These are phyloP conservation scores for Troides helena DNA, from an alignment of 2,888 invertebrate genomes.

Conservation along the genomic window DNA sequence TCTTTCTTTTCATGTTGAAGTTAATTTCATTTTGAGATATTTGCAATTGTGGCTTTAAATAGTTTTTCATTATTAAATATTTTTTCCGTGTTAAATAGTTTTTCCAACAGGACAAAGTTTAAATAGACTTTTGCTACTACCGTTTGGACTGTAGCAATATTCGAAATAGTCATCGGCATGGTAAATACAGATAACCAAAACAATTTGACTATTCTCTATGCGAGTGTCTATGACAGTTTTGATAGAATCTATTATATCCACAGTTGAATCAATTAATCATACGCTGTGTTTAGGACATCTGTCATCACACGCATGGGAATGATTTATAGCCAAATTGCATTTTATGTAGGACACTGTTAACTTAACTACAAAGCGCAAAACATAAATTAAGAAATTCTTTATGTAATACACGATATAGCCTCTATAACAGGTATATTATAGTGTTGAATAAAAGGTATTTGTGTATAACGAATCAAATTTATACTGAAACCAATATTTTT, in stretches of 20 bases:
- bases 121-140: neutral
- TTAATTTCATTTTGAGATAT: no score
- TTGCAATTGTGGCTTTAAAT: neutral
- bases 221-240: slow-evolving; percentile 21
- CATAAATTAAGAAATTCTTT: neutral
- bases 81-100: neutral
- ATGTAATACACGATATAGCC: neutral
- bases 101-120: neutral
- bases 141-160: neutral
- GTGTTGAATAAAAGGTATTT: no score
- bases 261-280: slow-evolving; percentile 21
- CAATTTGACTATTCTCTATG: slow-evolving; percentile 7
- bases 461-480: no score
- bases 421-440: no score
- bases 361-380: neutral
- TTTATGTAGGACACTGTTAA: neutral
- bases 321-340: neutral
- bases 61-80: neutral
- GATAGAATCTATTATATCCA: slow-evolving; percentile 19
- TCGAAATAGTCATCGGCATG: neutral
- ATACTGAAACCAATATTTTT: no score
- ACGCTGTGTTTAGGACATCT: slow-evolving; percentile 4
- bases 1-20: neutral
- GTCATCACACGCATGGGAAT: slow-evolving; percentile 4
- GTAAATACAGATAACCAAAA: slow-evolving; percentile 3